phyloP scores from a whole-genome alignment of 2,797 vertebrate genomes.

The Poecilia gillii region DNA sequence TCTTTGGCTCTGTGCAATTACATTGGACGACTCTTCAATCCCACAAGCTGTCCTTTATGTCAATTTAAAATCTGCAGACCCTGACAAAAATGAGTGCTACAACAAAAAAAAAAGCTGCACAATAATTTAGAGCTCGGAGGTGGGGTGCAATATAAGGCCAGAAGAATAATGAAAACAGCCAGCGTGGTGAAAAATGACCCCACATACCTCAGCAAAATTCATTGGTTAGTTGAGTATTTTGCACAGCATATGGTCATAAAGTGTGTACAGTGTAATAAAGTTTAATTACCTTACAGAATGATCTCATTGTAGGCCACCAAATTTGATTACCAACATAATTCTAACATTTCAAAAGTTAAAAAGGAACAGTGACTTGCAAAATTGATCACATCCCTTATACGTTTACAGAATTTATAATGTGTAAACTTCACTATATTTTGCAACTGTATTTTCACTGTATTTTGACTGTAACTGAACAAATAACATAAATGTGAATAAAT shows the following conservation, averaged over 20 bases:
- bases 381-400: background rate
- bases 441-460: too few species aligned
- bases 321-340: constrained; percentile 45
- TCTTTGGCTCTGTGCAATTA: constrained; percentile 61
- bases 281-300: constrained; percentile 13
- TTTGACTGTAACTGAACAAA: background rate
- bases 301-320: constrained; percentile 20
- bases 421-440: background rate
- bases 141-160: constrained; percentile 24
- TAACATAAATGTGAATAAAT: background rate
- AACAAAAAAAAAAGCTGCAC: constrained; percentile 46
- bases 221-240: constrained; percentile 39
- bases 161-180: constrained; percentile 5
- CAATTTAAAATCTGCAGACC: constrained; percentile 49
- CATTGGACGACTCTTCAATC: constrained; percentile 51
- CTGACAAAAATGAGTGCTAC: constrained; percentile 43
- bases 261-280: constrained; percentile 52
- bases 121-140: constrained; percentile 42
- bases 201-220: constrained; percentile 48
- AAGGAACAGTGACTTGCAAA: constrained; percentile 31
- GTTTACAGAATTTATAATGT: background rate
- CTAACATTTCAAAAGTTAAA: constrained; percentile 56
- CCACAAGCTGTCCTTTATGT: constrained; percentile 56
- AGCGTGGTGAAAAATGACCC: background rate
- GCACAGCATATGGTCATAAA: constrained; percentile 49